Base-by-base conservation (phyloP, 2,888 invertebrate genomes). In the Conops quadrifasciatus region DNA sequence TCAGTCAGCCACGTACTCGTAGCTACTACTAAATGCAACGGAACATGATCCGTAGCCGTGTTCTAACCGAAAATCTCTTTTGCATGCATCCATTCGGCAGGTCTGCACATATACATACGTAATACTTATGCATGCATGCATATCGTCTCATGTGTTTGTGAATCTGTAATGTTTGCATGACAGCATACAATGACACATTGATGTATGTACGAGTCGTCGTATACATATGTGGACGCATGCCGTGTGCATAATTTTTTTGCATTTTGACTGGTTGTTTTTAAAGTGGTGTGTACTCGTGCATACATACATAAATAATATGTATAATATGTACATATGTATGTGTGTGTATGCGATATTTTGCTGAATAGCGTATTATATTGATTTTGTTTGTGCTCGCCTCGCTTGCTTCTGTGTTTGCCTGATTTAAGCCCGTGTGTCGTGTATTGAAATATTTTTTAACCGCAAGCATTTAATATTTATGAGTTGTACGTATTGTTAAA, bases 381-480 rank as follows among this genome's bases (percentile, higher is more conserved):
- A 21, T 49, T 56, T n/a, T 56, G 53, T 24, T 24, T 56, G 19
- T 21, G 11, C 53, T 49, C 5, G 15, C 53, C 24, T 21, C 45
- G 5, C 13, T 5, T 43, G 13, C 45, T 11, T 13, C 13, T 43
- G 13, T 43, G 45, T 13, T 43, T 5, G 13, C 5, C 11, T 24
- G 56, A 56, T 21, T 58, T 28, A 58, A 58, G 58, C 58, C 28
- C 30, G 15, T 62, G 60, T 63, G 21, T 56, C 21, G 36, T 58
- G 58, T 26, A 16, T 58, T 26, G 15, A 51, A 66, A 66, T 30
- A 49, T 36, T 30, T 53, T 53, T 28, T 19, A 66, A 51, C 65
- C 65, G 65, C 65, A 30, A 53, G 65, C 65, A 53, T 53, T 66
- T 53, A 43, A 49, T 51, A 66, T 66, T 66, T 66, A 66, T 66